Evolutionary conservation across 2,797 vertebrate genomes (phyloP), one percentile per base, ranked within the genome.

Genomic region (Eleutherodactylus coqui): DNA sequence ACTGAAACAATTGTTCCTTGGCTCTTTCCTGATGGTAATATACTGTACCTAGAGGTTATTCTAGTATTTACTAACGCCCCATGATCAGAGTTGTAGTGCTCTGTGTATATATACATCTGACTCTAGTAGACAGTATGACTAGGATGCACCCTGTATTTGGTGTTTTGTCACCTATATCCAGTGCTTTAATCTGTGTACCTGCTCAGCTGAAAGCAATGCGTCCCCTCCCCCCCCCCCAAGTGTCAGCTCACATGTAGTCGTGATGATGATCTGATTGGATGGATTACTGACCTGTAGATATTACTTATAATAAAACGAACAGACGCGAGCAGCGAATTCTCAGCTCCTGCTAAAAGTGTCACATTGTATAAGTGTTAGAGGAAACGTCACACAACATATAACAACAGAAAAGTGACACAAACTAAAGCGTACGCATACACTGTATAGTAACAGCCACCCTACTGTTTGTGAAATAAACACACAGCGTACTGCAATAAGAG

Each of bases 221-320:
- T 34, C 49, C 16, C 38, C 62, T 9, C 29, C 0, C 36, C 49
- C 16, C 38, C 62, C 16, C 29, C 0, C 36, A 13, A 4, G 6
- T 81, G 62, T 81, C 79, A 81, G 32, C 62, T 32, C 77, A 60
- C 77, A 79, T 47, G 60, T 62, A 49, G 10, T 29, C 3, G 19
- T 69, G 62, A 81, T 24, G 36, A 38, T 70, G 55, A 83, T 0
- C 70, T 69, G 64, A 78, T 81, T 69, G 10, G 72, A 51, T 53
- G 62, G 64, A 19, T 89, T 86, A 89, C 88, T 90, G 21, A 83
- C 87, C 55, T 55, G 41, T 0, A 36, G 83, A 83, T 89, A 24
- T 88, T 79, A 7, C 62, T 60, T 53, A 58, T 49, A 70, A 32
- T 88, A 87, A 88, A 88, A 81, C 51, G 76, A 85, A 53, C 58